These are phyloP conservation scores for Arctocebus calabarensis DNA, from an alignment of 2,797 vertebrate species.

Conservation along the genomic window DNA sequence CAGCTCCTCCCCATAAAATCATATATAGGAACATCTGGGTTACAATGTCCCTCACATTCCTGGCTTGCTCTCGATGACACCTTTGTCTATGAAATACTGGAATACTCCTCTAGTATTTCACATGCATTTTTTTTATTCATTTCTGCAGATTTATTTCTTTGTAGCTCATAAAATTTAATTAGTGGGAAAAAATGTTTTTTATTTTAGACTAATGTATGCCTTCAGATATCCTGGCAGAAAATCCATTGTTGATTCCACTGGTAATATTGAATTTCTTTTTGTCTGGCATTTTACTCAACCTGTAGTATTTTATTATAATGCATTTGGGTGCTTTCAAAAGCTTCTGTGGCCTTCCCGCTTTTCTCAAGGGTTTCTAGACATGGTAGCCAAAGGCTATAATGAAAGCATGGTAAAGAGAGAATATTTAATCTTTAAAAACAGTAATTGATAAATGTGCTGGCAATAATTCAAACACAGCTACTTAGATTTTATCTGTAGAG, in stretches of 20 bases:
- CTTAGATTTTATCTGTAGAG: background rate
- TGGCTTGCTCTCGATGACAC: background rate
- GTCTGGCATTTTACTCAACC: background rate
- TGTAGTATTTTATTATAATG: slow-evolving; percentile 32
- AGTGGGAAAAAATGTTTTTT: background rate
- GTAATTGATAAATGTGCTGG: slow-evolving; percentile 19
- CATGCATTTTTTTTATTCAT: slow-evolving; percentile 49
- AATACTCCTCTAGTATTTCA: background rate
- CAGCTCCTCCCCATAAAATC: background rate
- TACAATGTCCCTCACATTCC: background rate
- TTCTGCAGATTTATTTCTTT: slow-evolving; percentile 1
- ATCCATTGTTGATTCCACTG: background rate
- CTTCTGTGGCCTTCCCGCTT: background rate
- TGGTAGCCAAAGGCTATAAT: background rate
- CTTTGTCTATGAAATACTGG: background rate
- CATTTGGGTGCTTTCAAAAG: slow-evolving; percentile 11
- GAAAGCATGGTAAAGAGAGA: background rate
- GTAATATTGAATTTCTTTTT: background rate
- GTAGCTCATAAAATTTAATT: background rate
- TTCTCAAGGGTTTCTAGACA: background rate
- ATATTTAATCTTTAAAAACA: slow-evolving; percentile 13
- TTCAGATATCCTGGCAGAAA: background rate
- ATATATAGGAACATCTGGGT: background rate
- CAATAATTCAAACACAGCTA: slow-evolving; percentile 43
- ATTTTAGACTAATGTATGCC: slow-evolving; percentile 15